Percentiles rank a stretch among this genome's conserved stretches.
phyloP scores from a whole-genome alignment of 2,888 invertebrate species.

The Drosophila meridiana region DNA sequence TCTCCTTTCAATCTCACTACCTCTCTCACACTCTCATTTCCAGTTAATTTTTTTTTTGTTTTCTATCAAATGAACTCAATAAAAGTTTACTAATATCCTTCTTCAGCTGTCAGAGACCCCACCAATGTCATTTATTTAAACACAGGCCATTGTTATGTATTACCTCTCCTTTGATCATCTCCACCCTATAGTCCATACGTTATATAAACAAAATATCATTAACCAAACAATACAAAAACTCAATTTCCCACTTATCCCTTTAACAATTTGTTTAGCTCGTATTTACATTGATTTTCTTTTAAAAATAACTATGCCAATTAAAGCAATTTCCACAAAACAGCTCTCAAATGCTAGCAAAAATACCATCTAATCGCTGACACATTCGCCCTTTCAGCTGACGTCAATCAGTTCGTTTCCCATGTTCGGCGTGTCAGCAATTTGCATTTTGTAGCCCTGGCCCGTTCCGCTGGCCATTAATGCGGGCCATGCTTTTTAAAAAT shows the following conservation, averaged over 20 bases:
- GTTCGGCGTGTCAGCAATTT: slow-evolving; percentile 58
- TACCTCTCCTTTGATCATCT: too few species aligned
- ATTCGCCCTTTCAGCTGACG: slow-evolving; percentile 29
- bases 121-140: too few species aligned
- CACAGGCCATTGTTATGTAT: too few species aligned
- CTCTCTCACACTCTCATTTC: too few species aligned
- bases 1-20: too few species aligned
- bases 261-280: background rate
- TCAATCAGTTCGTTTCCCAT: slow-evolving; percentile 36
- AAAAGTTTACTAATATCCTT: too few species aligned
- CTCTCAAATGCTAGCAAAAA: slow-evolving; percentile 8
- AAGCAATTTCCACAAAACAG: slow-evolving; percentile 1
- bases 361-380: slow-evolving; percentile 25
- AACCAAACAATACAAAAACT: background rate
- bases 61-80: too few species aligned
- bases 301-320: slow-evolving; percentile 17
- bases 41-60: too few species aligned
- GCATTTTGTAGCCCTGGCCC: slow-evolving; percentile 33
- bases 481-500: slow-evolving; percentile 56
- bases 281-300: background rate
- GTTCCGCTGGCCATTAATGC: slow-evolving; percentile 39
- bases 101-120: too few species aligned
- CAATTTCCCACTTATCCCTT: background rate
- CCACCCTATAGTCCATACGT: background rate
- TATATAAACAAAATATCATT: background rate